Evolutionary conservation across 1,140 invertebrate species (phyloP), one percentile per base, ranked within the genome.

Genomic region (Ceratoteleas bidentatus): DNA sequence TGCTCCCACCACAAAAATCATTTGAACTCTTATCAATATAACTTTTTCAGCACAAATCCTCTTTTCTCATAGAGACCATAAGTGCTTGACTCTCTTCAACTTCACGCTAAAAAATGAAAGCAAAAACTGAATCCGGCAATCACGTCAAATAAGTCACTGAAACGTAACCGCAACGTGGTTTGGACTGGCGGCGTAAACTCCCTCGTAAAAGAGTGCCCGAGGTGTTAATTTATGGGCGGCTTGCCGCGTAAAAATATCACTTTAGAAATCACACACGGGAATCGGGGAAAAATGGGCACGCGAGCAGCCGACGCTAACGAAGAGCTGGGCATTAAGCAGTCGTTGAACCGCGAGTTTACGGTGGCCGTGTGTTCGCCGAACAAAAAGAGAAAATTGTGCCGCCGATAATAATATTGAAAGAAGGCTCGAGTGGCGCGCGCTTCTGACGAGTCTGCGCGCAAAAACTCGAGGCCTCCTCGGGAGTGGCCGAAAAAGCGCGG

Each of bases 401-500:
- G 61, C 68, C 68, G 79, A n/a, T n/a, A n/a, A 81, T 76, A 73
- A 68, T 76, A 76, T 76, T 75, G 60, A 76, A 76, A 81, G 79
- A 76, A 72, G 68, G 58, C 36, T 70, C 43, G 62, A 73, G 60
- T 81, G 54, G 33, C 62, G 68, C 76, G 76, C 45, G 66, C 54
- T 65, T 16, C 68, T 72, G 78, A 8, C 65, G 72, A 66, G 65
- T 81, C 72, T 75, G 65, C 62, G 65, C 50, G 15, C n/a, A n/a
- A n/a, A n/a, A n/a, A n/a, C n/a, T n/a, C n/a, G n/a, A n/a, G n/a
- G n/a, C n/a, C n/a, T n/a, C n/a, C n/a, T n/a, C n/a, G n/a, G n/a
- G n/a, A n/a, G n/a, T n/a, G n/a, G n/a, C n/a, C n/a, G n/a, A n/a
- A n/a, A n/a, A n/a, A n/a, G n/a, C n/a, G n/a, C n/a, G n/a, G n/a